These are phyloP conservation scores for Leucozona laternaria DNA, from an alignment of 2,888 invertebrate species.

Conservation along the genomic window DNA sequence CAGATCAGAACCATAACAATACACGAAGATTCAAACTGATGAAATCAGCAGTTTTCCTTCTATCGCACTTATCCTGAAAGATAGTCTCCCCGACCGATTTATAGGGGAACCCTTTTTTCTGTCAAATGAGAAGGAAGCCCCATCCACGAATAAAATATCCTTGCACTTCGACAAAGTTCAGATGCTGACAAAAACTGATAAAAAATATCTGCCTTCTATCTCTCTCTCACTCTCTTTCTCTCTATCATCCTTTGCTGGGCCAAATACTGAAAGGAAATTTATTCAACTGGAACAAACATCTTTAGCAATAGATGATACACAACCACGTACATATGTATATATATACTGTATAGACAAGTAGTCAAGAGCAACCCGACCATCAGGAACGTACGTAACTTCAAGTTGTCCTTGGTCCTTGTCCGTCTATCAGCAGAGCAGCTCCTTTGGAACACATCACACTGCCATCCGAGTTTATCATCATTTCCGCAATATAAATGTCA, in stretches of 20 bases:
- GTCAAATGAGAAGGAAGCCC: neutral
- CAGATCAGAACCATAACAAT: conserved; percentile 31
- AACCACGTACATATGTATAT: neutral
- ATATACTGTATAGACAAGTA: neutral
- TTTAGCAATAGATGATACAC: conserved; percentile 16
- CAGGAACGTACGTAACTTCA: neutral
- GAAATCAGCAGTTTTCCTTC: conserved; percentile 68
- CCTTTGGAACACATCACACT: conserved; percentile 41
- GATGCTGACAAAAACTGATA: conserved; percentile 71
- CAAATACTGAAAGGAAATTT: conserved; percentile 60
- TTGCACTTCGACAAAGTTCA: conserved; percentile 55
- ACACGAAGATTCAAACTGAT: conserved; percentile 65
- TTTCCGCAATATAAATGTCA: conserved; percentile 71
- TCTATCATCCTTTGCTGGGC: neutral
- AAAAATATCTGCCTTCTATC: conserved; percentile 45
- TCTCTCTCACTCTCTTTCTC: neutral
- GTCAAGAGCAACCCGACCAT: conserved; percentile 15
- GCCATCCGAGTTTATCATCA: conserved; percentile 65
- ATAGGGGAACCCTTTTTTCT: conserved; percentile 20
- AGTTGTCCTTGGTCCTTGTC: conserved; percentile 15
- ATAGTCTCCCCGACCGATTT: conserved; percentile 28
- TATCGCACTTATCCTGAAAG: conserved; percentile 32
- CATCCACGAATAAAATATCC: conserved; percentile 5
- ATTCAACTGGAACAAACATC: conserved; percentile 63
- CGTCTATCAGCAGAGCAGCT: conserved; percentile 32